Evolutionary conservation across 2,888 invertebrate species (phyloP).

Genomic region (Ectemnius lituratus): DNA sequence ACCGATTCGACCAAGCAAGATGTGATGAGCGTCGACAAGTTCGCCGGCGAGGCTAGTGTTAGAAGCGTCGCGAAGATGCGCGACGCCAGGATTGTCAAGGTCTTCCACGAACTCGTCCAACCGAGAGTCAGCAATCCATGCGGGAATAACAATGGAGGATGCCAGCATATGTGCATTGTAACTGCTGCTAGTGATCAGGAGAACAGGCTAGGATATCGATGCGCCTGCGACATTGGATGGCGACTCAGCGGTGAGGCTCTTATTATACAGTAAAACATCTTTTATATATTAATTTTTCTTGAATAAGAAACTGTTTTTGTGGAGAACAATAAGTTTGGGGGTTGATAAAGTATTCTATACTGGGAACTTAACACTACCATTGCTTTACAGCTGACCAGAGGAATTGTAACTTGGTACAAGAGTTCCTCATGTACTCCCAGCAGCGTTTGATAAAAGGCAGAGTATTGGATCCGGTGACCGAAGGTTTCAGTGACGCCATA

Average conservation of each 20-base stretch:
- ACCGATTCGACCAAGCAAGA: slow-evolving; percentile 94
- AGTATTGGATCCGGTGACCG: slow-evolving; percentile 91
- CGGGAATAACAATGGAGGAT: slow-evolving; percentile 91
- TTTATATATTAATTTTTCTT: background rate
- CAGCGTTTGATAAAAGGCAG: slow-evolving; percentile 97
- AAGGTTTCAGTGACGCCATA: slow-evolving; percentile 96
- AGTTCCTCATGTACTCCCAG: slow-evolving; percentile 97
- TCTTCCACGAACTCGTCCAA: slow-evolving; percentile 89
- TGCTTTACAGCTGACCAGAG: slow-evolving; percentile 80
- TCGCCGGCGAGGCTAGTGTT: slow-evolving; percentile 87
- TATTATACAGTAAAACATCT: too few relatives aligned
- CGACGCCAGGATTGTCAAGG: slow-evolving; percentile 91
- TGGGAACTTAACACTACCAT: too few relatives aligned
- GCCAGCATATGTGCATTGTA: slow-evolving; percentile 96
- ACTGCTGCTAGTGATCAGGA: slow-evolving; percentile 84
- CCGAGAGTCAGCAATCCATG: slow-evolving; percentile 87
- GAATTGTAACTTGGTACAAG: slow-evolving; percentile 89
- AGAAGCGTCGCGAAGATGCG: slow-evolving; percentile 89
- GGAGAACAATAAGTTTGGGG: too few relatives aligned
- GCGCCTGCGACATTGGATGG: slow-evolving; percentile 95
- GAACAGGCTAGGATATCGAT: slow-evolving; percentile 88
- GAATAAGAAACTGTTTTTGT: too few relatives aligned
- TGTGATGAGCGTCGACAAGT: slow-evolving; percentile 92
- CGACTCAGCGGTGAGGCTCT: slow-evolving; percentile 80
- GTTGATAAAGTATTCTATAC: background rate